Percentiles rank a stretch among this genome's conserved stretches.
These are phyloP conservation scores for Oryzias sinensis DNA, from an alignment of 2,797 vertebrate genomes.

Conservation along the genomic window DNA sequence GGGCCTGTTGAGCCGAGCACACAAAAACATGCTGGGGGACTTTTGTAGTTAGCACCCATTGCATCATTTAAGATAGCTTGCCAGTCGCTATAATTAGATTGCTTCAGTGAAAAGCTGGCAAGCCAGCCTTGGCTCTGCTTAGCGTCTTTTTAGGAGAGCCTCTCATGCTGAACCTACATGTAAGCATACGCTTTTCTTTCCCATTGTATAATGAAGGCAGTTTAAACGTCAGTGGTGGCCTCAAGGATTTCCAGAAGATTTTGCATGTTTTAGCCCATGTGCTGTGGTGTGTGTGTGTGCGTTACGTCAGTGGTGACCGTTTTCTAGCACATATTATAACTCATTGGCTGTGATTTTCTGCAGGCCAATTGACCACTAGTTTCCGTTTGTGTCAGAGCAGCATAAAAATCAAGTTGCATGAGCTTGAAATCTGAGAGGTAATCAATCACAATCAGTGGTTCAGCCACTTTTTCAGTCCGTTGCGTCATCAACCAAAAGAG, in stretches of 20 bases:
- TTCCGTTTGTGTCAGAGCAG: constrained; percentile 25
- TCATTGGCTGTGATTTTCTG: constrained; percentile 18
- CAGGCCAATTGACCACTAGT: constrained; percentile 26
- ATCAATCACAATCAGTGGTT: constrained; percentile 42
- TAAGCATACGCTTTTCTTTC: constrained; percentile 37
- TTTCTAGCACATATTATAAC: constrained; percentile 19
- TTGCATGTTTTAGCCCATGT: constrained; percentile 33
- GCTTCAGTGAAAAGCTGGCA: constrained; percentile 45
- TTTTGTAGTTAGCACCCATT: constrained; percentile 45
- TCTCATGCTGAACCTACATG: constrained; percentile 18
- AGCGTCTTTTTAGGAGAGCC: constrained; percentile 34
- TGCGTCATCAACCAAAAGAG: constrained; percentile 26
- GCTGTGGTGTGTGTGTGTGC: constrained; percentile 13
- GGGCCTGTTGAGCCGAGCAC: constrained; percentile 13
- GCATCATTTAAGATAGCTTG: constrained; percentile 61
- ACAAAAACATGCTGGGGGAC: constrained; percentile 21
- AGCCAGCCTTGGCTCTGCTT: constrained; percentile 40
- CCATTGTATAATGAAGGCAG: constrained; percentile 18
- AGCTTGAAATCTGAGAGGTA: constrained; percentile 23
- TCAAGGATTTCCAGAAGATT: constrained; percentile 19
- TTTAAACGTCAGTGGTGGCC: constrained; percentile 14
- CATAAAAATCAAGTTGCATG: constrained; percentile 21
- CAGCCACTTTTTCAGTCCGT: constrained; percentile 17
- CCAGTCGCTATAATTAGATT: constrained; percentile 67
- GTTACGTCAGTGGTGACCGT: constrained; percentile 29